Conservation (phyloP, 2,113 vertebrate species). For the Gavialis gangeticus region DNA sequence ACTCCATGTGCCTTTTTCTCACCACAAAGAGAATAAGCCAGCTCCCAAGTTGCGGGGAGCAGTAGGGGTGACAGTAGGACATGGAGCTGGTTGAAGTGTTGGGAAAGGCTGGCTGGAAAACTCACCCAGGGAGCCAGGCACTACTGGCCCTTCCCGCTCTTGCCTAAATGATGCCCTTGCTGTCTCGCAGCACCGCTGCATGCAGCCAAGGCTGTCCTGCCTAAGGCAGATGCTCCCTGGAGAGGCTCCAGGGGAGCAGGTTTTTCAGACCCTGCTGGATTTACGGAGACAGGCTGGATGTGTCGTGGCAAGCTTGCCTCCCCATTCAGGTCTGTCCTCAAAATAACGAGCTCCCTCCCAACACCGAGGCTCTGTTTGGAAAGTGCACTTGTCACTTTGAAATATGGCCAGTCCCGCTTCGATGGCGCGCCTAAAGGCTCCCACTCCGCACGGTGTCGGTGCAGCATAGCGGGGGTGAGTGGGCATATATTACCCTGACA, state of each 20-base stretch:
- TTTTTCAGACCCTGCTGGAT: neutral
- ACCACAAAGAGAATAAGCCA: neutral
- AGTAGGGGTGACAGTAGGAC: neutral
- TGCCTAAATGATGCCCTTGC: rapidly evolving
- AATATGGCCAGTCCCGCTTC: rapidly evolving
- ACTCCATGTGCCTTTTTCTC: too few species aligned
- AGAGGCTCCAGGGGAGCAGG: rapidly evolving
- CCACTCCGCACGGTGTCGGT: rapidly evolving
- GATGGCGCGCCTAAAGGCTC: rapidly evolving
- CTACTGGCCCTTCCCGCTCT: neutral
- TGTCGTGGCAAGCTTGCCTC: neutral
- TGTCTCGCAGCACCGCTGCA: neutral
- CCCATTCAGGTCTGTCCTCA: neutral
- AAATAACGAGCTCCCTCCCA: neutral
- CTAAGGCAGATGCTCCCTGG: neutral
- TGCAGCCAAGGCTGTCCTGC: neutral
- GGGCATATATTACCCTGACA: neutral
- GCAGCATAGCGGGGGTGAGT: rapidly evolving
- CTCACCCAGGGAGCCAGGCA: neutral
- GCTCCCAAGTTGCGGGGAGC: neutral
- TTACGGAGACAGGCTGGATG: neutral
- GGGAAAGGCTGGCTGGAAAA: neutral
- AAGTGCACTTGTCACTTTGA: neutral
- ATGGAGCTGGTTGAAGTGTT: neutral
- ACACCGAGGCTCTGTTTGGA: neutral